Base-by-base conservation (phyloP, 2,113 vertebrate genomes). In the Dryoscopus gambensis region DNA sequence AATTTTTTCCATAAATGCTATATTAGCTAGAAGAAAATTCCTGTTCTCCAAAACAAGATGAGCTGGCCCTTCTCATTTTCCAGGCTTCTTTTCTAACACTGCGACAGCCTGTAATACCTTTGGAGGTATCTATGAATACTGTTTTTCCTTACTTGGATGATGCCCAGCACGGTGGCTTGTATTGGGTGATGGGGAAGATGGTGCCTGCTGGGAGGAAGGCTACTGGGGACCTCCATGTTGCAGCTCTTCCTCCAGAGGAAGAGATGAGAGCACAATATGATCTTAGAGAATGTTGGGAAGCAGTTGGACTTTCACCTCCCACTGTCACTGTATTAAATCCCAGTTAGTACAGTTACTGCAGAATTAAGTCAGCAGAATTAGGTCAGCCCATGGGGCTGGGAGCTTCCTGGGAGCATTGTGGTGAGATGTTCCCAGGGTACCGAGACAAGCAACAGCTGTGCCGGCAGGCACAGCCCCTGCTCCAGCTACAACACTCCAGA, bases 391-490 rank as follows among this genome's bases (percentile, higher is more conserved):
- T 6, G 2, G 2, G 52, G 52, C 50, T 50, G 57, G 73, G 50
- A 64, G 55, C 33, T 50, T n/a, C 44, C 27, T 4, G 1, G 33
- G 0, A 64, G 21, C 53, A 22, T 9, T 2, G 0, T 2, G 57
- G 35, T 5, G 55, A 47, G 55, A 47, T 46, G 23, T 28, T 68
- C 5, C 2, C 57, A 8, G n/a, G 2, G 20, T 3, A 13, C 37
- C 0, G 0, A 39, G 56, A n/a, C 16, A 27, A 44, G 60, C 56
- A 13, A 6, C 7, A 56, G 42, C 50, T 6, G 1, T 30, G 21
- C 16, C 11, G 24, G 60, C 25, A 65, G 50, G 20, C 23, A 42
- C 46, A 56, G 18, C 24, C 30, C 2, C 0, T 33, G 21, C n/a
- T 56, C 40, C 27, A 13, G 10, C 28, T 33, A 46, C 57, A 74